Conservation (phyloP, 2,797 vertebrate genomes). For the Serranus cabrilla region DNA sequence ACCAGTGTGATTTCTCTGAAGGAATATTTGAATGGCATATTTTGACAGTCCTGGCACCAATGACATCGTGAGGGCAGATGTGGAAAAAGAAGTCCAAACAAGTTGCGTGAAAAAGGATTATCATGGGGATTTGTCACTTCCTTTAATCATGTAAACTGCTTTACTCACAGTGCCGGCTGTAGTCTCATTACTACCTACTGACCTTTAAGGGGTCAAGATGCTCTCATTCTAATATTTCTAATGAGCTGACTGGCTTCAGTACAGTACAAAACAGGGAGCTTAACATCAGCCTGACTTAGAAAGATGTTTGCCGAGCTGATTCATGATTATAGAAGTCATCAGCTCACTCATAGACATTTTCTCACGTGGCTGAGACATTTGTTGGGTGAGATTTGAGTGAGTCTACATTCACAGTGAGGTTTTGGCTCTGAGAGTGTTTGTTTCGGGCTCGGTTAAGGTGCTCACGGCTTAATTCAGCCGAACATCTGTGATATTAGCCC, state of each 20-base stretch:
- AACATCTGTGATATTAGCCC: constrained; percentile 46
- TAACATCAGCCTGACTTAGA: neutral
- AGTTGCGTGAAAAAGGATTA: neutral
- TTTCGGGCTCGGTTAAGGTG: constrained; percentile 17
- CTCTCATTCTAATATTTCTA: neutral
- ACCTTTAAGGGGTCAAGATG: neutral
- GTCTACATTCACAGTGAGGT: neutral
- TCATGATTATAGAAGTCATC: neutral
- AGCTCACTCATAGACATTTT: neutral
- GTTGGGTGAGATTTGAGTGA: neutral
- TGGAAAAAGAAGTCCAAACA: neutral
- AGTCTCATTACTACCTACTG: neutral
- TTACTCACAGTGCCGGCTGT: neutral
- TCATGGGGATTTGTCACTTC: neutral
- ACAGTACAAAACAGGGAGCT: neutral
- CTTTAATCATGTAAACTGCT: neutral
- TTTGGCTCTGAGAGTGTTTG: constrained; percentile 2
- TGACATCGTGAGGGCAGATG: neutral
- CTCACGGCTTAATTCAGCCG: constrained; percentile 36
- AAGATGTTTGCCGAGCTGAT: neutral
- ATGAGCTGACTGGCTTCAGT: constrained; percentile 3
- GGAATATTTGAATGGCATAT: no score
- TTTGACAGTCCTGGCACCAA: neutral
- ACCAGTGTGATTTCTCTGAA: no score
- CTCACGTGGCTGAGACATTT: neutral